A percentile compares a stretch with the other conserved stretches of the same genome.
Evolutionary conservation across 2,113 vertebrate species (phyloP).

Genomic region (Tetrao urogallus): DNA sequence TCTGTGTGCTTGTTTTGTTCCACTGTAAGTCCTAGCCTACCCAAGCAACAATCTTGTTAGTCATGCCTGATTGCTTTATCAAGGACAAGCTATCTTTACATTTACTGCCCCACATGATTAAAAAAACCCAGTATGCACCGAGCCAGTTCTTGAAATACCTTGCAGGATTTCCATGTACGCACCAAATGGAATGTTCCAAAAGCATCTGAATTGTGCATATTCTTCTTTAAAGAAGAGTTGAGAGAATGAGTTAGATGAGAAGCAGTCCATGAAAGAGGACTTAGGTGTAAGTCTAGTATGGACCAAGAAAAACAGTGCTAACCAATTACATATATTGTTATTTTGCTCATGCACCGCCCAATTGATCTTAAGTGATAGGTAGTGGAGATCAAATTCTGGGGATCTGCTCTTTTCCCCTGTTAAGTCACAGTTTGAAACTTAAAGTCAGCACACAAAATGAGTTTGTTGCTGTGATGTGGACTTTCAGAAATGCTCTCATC

Average conservation of each 20-base stretch:
- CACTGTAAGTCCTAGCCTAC: neutral
- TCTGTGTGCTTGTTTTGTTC: neutral
- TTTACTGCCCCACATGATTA: neutral
- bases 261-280: neutral
- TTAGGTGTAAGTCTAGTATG: neutral
- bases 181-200: neutral
- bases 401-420: neutral
- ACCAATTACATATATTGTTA: accelerated
- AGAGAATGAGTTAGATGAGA: neutral
- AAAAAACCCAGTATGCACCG: neutral
- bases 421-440: neutral
- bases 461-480: neutral
- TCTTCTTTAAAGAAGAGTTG: no score
- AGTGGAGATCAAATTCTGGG: neutral
- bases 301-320: neutral
- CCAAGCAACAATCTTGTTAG: neutral
- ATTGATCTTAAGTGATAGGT: neutral
- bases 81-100: neutral
- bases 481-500: neutral
- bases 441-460: neutral
- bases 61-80: neutral
- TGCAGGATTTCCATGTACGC: neutral
- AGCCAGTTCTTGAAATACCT: neutral
- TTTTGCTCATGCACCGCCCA: neutral
- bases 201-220: neutral